Evolutionary conservation across 2,113 vertebrate species (phyloP).

Genomic region (Nematolebias whitei): DNA sequence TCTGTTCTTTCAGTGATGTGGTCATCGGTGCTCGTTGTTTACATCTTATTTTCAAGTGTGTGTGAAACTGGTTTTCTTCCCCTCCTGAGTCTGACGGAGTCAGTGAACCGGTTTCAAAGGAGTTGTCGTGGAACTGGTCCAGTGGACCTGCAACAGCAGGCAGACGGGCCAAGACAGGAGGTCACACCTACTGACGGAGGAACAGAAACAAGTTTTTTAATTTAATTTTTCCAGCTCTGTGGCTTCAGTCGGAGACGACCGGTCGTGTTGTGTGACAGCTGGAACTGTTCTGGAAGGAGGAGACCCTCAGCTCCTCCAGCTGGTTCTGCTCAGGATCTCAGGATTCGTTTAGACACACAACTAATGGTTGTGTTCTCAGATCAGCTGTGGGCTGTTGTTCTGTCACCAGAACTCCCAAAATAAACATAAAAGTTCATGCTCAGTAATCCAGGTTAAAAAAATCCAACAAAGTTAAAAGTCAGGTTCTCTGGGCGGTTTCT

Average conservation of each 20-base stretch:
- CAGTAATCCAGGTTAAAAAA: too few species aligned
- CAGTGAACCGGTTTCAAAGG: slow-evolving; percentile 55
- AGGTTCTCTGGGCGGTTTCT: too few species aligned
- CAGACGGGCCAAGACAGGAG: slow-evolving; percentile 12
- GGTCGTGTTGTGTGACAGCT: slow-evolving; percentile 10
- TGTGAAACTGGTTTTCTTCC: too few species aligned
- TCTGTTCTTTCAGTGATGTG: too few species aligned
- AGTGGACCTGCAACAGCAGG: slow-evolving; percentile 12
- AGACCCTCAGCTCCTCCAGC: neutral
- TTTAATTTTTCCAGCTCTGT: slow-evolving; percentile 1
- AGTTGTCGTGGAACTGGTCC: slow-evolving; percentile 40
- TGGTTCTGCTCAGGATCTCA: neutral
- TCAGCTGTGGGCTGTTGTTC: too few species aligned
- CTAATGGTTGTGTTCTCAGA: too few species aligned
- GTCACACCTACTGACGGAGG: slow-evolving; percentile 43
- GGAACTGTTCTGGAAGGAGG: neutral
- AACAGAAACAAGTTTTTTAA: slow-evolving; percentile 1
- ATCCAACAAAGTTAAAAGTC: too few species aligned
- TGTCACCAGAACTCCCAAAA: too few species aligned
- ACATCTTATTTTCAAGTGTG: too few species aligned
- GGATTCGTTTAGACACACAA: neutral
- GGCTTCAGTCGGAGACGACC: slow-evolving; percentile 26
- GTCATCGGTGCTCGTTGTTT: too few species aligned
- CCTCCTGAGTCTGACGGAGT: slow-evolving; percentile 26
- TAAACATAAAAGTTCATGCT: too few species aligned